phyloP scores from a whole-genome alignment of 64 coral and sea anemone genomes.

The Pachyseris speciosa region DNA sequence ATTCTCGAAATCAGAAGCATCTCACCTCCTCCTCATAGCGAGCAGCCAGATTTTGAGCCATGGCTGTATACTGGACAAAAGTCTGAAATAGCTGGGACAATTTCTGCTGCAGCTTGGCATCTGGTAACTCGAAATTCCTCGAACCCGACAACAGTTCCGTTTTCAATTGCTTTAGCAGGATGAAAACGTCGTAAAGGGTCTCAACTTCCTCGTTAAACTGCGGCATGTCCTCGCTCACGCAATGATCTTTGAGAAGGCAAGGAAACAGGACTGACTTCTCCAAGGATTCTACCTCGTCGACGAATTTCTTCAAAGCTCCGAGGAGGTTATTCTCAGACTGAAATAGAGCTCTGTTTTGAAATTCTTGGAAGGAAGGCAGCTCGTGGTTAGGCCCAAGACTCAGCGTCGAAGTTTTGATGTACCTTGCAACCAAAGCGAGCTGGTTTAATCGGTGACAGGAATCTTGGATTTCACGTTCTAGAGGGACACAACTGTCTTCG shows the following conservation, averaged over 20 bases:
- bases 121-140: conserved; percentile 16
- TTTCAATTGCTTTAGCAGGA: conserved; percentile 1
- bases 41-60: conserved; percentile 17
- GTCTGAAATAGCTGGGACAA: conserved; percentile 24
- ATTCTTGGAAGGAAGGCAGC: conserved; percentile 12
- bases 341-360: background rate
- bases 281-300: conserved; percentile 31
- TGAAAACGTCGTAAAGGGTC: conserved; percentile 18
- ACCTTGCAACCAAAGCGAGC: conserved; percentile 15
- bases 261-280: conserved; percentile 36
- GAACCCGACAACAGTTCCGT: conserved; percentile 27
- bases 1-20: background rate
- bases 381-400: background rate
- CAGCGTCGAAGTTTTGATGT: conserved; percentile 16
- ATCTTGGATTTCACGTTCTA: conserved; percentile 25
- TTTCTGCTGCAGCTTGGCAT: conserved; percentile 30
- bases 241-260: conserved; percentile 3
- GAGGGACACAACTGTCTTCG: background rate
- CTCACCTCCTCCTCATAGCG: conserved; percentile 43
- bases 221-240: conserved; percentile 27
- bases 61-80: conserved; percentile 7
- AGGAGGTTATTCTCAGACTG: conserved; percentile 4
- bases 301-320: conserved; percentile 12
- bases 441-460: conserved; percentile 36
- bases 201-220: background rate